phyloP scores from a whole-genome alignment of 2,888 invertebrate species.

The Xylophagus ater region DNA sequence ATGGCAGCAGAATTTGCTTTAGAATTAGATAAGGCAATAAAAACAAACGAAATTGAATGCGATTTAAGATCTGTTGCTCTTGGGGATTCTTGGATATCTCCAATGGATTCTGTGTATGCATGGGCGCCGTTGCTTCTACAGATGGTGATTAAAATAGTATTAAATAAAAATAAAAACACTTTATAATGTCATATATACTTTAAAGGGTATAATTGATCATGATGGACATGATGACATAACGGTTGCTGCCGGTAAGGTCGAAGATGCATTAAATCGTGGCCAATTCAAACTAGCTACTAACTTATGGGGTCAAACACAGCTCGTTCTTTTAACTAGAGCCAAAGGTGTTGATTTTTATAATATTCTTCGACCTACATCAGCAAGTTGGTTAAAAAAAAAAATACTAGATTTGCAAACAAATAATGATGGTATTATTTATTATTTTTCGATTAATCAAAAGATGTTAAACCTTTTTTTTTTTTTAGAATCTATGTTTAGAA shows the following conservation, averaged over 20 bases:
- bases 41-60: constrained; percentile 48
- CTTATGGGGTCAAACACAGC: constrained; percentile 55
- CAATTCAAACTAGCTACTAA: constrained; percentile 49
- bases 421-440: neutral
- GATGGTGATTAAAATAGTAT: constrained; percentile 46
- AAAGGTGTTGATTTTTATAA: constrained; percentile 70
- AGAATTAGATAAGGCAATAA: constrained; percentile 47
- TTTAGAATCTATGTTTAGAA: constrained; percentile 30
- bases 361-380: constrained; percentile 45
- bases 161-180: too few relatives aligned
- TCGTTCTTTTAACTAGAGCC: constrained; percentile 49
- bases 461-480: too few relatives aligned
- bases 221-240: constrained; percentile 51
- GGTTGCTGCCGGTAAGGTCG: constrained; percentile 44
- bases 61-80: constrained; percentile 69
- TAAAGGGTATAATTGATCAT: constrained; percentile 55
- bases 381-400: constrained; percentile 5
- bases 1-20: constrained; percentile 78
- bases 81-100: constrained; percentile 85
- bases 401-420: neutral
- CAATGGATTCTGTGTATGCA: constrained; percentile 68
- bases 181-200: too few relatives aligned
- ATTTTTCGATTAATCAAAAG: too few relatives aligned
- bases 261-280: constrained; percentile 45
- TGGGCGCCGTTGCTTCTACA: constrained; percentile 72